Percentiles rank a stretch among this genome's conserved stretches.
Evolutionary conservation across 2,888 invertebrate genomes (phyloP).

Genomic region (Sarcophaga caerulescens): DNA sequence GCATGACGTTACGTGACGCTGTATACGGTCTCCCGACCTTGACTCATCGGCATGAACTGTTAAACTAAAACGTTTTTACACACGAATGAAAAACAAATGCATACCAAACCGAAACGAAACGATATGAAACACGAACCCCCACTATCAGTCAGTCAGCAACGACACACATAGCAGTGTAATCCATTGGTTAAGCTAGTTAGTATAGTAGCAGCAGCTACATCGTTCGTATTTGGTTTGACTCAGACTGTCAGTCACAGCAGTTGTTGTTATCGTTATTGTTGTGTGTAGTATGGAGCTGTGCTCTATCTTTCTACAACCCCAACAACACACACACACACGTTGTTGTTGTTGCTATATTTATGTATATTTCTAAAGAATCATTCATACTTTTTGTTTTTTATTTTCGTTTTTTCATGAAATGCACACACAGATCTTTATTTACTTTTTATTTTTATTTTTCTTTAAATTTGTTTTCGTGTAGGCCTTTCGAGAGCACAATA

Average conservation of each 20-base stretch:
- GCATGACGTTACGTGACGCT: conserved; percentile 77
- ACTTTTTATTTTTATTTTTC: no score
- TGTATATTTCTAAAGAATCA: conserved; percentile 37
- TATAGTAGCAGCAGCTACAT: neutral
- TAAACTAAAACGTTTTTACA: conserved; percentile 73
- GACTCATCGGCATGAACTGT: conserved; percentile 81
- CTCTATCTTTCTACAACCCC: neutral
- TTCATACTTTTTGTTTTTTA: conserved; percentile 9
- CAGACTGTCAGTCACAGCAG: neutral
- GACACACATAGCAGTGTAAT: neutral
- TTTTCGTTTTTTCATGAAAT: no score
- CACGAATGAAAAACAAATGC: conserved; percentile 62
- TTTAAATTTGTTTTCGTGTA: no score
- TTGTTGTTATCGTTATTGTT: conserved; percentile 7
- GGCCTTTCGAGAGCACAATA: no score
- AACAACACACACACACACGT: conserved; percentile 18
- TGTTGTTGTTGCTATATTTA: conserved; percentile 14
- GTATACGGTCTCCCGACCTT: conserved; percentile 78
- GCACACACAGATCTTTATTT: no score
- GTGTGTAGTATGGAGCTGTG: neutral
- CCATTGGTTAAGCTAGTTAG: neutral
- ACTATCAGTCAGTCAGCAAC: neutral
- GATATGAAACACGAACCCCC: neutral
- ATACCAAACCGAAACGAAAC: conserved; percentile 49
- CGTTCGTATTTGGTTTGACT: neutral